These are phyloP conservation scores for Thera obeliscata DNA, from an alignment of 2,888 invertebrate species.

Conservation along the genomic window DNA sequence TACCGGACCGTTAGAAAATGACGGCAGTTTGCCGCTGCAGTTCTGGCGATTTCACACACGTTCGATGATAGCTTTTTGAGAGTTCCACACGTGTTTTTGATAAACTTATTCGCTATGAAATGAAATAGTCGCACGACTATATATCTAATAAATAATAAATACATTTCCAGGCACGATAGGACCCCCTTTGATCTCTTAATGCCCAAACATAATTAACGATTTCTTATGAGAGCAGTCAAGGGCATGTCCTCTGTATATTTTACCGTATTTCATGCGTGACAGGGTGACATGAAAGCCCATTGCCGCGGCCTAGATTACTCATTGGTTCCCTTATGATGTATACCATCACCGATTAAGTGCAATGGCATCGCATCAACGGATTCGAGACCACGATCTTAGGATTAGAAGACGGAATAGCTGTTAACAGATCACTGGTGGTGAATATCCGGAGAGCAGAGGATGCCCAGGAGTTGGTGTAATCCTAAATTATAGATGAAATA, in stretches of 20 bases:
- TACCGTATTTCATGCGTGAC: no score
- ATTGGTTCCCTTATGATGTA: no score
- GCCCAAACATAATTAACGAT: neutral
- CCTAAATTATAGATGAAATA: no score
- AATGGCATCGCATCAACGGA: no score
- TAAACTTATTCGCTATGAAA: neutral
- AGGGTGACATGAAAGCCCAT: no score
- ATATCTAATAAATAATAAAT: neutral
- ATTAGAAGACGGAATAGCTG: no score
- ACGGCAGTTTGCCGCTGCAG: constrained; percentile 51
- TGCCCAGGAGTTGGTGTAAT: no score
- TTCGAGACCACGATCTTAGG: no score
- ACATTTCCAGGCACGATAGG: neutral
- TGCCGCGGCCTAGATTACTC: no score
- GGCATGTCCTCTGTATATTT: neutral
- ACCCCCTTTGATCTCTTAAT: neutral
- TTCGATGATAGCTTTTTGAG: constrained; percentile 56
- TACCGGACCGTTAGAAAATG: constrained; percentile 74
- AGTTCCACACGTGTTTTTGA: constrained; percentile 34
- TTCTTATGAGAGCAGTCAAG: neutral
- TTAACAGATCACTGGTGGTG: no score
- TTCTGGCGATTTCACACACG: constrained; percentile 76
- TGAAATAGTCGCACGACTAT: neutral
- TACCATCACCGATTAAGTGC: no score
- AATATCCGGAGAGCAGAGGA: no score